Base-by-base conservation (phyloP, 2,888 invertebrate genomes). In the Escarpia spicata region DNA sequence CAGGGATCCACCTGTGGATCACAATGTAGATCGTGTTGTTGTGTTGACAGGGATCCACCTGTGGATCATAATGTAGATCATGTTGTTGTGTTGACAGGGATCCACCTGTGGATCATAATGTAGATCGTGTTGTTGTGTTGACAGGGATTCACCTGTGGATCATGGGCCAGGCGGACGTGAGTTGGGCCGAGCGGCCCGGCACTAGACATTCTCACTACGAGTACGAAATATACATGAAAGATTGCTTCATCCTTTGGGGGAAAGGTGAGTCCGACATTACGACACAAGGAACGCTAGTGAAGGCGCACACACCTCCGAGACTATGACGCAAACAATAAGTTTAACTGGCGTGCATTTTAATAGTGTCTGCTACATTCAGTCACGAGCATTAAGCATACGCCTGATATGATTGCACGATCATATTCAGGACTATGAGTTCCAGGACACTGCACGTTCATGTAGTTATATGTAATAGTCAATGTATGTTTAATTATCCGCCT, bases 171-270 rank as follows among this genome's bases (percentile, higher is more conserved):
- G 92, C 93, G n/a, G 94, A 94, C 37, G 94, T 93, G 45, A 92
- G 92, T 10, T 94, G 93, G 93, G 91, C 92, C n/a, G 93, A 93
- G 31, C 93, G 93, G 91, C 92, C 93, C 12, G 93, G 93, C n/a
- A 92, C 92, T n/a, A 91, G 91, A 26, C 89, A 90, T 43, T 92
- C 92, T 52, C 92, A 93, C 75, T 92, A 92, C 58, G 93, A 93
- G 58, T 93, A 93, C 91, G 93, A 93, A 90, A 93, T 94, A 91
- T 94, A 94, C 93, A 93, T 94, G 93, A 94, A 94, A 91, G 94
- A 94, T 91, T 94, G 94, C 91, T 75, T 94, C 43, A 94, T 94
- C 31, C 75, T 94, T 52, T 94, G 94, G 93, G 94, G 94, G 45
- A 93, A 91, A 94, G 94, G 94, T 94, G 92, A 44, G 26, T 92